Percentiles rank a stretch among this genome's conserved stretches.
Evolutionary conservation across 2,888 invertebrate species (phyloP).

Genomic region (Andrena marginata): DNA sequence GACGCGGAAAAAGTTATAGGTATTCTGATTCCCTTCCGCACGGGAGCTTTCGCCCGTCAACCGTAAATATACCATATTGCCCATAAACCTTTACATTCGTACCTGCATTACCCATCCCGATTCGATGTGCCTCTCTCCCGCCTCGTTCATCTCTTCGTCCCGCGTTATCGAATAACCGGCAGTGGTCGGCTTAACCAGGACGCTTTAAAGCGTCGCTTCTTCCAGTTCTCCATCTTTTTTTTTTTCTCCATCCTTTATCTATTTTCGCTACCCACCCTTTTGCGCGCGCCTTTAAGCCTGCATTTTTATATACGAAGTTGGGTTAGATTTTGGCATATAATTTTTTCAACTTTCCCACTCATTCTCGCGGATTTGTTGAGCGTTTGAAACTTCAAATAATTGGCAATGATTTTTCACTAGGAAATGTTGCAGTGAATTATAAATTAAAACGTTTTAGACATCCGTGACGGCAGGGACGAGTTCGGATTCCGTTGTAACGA

Average conservation of each 20-base stretch:
- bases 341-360: too few relatives aligned
- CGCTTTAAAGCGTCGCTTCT: conserved; percentile 60
- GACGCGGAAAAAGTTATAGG: conserved; percentile 57
- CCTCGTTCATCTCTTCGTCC: conserved; percentile 49
- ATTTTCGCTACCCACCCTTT: too few relatives aligned
- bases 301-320: too few relatives aligned
- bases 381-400: too few relatives aligned
- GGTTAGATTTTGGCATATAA: too few relatives aligned
- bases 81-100: conserved; percentile 83
- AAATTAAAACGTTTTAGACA: too few relatives aligned
- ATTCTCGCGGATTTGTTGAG: too few relatives aligned
- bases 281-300: too few relatives aligned
- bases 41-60: conserved; percentile 74
- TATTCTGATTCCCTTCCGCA: conserved; percentile 59
- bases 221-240: conserved; percentile 9
- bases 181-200: conserved; percentile 73
- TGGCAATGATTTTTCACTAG: too few relatives aligned
- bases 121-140: conserved; percentile 60
- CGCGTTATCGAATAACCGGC: conserved; percentile 78
- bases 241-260: background rate
- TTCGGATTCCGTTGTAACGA: too few relatives aligned
- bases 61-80: conserved; percentile 83
- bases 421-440: too few relatives aligned
- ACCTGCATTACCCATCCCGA: conserved; percentile 79
- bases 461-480: too few relatives aligned